Base-by-base conservation (phyloP, 1,140 invertebrate genomes). In the Drosophila equinoxialis region DNA sequence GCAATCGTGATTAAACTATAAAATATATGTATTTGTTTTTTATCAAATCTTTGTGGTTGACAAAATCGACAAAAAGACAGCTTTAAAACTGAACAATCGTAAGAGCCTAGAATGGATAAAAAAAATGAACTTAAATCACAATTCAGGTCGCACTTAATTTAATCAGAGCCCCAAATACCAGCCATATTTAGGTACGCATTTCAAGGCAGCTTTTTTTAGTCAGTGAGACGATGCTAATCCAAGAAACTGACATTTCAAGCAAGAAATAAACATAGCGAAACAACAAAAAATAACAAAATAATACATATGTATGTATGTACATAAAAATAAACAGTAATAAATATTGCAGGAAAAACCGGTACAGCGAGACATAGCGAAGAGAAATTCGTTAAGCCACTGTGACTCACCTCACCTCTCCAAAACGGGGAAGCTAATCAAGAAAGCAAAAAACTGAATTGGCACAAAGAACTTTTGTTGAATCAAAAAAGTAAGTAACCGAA, bases 341-440 rank as follows among this genome's bases (percentile, higher is more conserved):
- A 51, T 51, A 51, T 51, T 51, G 45, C 45, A 10, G 45, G 45
- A 51, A 48, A 48, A 51, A 51, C 45, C 45, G 45, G 45, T 51
- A 51, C 45, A 51, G 17, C 45, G n/a, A 51, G 17, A 51, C 17
- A 51, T 17, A 8, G 45, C 45, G 10, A 51, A 51, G 45, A 51
- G 45, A 51, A 51, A 51, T 51, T 51, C 45, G 45, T 51, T 51
- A 51, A 51, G 45, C 17, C 45, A 48, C 6, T 8, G n/a, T 51
- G 45, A 51, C 17, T 51, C 45, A 48, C 45, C 14, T 48, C 45
- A 11, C 45, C 17, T 23, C 8, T 20, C 45, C 45, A 51, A 51
- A 51, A n/a, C 8, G 45, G 37, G 6, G 37, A 13, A 51, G 45
- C 45, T 51, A 51, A 51, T 51, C 45, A 51, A 51, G 45, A 51